Percentiles rank a stretch among this genome's conserved stretches.
Conservation (phyloP, 1,140 invertebrate species). For the Trissolcus basalis region DNA sequence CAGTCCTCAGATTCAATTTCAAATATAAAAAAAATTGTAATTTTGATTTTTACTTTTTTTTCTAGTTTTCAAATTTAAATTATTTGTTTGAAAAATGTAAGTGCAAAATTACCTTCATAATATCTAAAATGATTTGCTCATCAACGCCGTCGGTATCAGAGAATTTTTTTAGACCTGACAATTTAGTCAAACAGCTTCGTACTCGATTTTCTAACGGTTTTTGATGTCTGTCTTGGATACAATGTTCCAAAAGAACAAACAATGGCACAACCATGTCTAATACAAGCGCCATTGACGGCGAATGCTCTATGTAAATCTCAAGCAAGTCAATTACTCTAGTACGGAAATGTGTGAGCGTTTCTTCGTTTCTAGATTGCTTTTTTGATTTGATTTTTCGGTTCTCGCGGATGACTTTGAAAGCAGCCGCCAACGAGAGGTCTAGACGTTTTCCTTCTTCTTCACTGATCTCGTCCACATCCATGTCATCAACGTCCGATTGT, state of each 20-base stretch:
- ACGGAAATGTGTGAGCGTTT: constrained; percentile 82
- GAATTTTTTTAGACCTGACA: constrained; percentile 79
- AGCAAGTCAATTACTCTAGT: constrained; percentile 83
- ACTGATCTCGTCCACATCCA: constrained; percentile 85
- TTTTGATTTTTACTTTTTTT: too few relatives aligned
- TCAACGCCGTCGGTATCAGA: constrained; percentile 77
- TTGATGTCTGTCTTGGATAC: constrained; percentile 82
- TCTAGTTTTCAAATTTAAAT: too few relatives aligned
- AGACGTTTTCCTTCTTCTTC: constrained; percentile 85
- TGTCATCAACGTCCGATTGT: constrained; percentile 81
- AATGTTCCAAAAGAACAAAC: constrained; percentile 81
- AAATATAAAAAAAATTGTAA: too few relatives aligned
- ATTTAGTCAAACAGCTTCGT: constrained; percentile 79
- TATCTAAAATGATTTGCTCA: constrained; percentile 77
- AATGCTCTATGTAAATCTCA: constrained; percentile 82
- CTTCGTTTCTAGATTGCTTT: constrained; percentile 81
- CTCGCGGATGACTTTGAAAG: constrained; percentile 82
- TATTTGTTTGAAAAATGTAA: constrained; percentile 7
- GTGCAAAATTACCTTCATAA: constrained; percentile 65
- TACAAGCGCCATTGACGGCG: constrained; percentile 80
- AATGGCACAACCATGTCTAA: constrained; percentile 82
- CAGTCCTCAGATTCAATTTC: too few relatives aligned
- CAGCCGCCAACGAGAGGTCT: constrained; percentile 82
- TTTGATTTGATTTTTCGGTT: constrained; percentile 78
- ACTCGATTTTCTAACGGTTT: constrained; percentile 81